Evolutionary conservation across 2,797 vertebrate genomes (phyloP).

Genomic region (Trematomus bernacchii): DNA sequence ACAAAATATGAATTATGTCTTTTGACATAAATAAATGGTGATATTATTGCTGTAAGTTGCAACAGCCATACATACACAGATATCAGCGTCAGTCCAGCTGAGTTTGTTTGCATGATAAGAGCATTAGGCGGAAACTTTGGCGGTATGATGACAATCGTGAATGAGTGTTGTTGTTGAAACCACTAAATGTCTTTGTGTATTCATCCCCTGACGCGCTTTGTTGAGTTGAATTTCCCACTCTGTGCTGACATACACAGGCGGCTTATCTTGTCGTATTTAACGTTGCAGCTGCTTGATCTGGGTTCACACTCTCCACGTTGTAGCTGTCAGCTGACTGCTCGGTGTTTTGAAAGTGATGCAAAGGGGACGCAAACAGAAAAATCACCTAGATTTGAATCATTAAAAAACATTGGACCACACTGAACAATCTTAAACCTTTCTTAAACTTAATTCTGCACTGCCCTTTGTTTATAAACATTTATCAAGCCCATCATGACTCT

Average conservation of each 20-base stretch:
- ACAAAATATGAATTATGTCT: neutral
- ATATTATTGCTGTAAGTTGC: neutral
- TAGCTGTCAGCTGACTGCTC: conserved; percentile 74
- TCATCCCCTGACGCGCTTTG: neutral
- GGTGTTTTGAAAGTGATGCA: conserved; percentile 54
- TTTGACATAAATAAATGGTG: conserved; percentile 3
- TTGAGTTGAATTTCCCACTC: conserved; percentile 31
- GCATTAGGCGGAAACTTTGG: conserved; percentile 71
- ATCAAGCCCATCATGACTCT: neutral
- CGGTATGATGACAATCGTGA: conserved; percentile 44
- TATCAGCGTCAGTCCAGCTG: conserved; percentile 14
- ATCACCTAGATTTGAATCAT: neutral
- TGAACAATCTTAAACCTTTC: no score
- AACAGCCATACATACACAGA: neutral
- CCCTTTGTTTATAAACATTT: conserved; percentile 4
- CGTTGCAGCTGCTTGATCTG: conserved; percentile 34
- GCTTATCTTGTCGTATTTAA: conserved; percentile 36
- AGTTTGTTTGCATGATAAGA: conserved; percentile 51
- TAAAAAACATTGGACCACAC: neutral
- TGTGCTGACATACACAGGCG: conserved; percentile 14
- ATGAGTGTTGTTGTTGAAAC: conserved; percentile 61
- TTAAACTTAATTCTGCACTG: neutral
- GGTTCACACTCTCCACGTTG: conserved; percentile 44
- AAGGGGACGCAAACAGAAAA: conserved; percentile 4
- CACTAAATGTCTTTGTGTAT: conserved; percentile 28